These are phyloP conservation scores for Gymnoscopelus microlampas DNA, from an alignment of 2,797 vertebrate species.

Conservation along the genomic window DNA sequence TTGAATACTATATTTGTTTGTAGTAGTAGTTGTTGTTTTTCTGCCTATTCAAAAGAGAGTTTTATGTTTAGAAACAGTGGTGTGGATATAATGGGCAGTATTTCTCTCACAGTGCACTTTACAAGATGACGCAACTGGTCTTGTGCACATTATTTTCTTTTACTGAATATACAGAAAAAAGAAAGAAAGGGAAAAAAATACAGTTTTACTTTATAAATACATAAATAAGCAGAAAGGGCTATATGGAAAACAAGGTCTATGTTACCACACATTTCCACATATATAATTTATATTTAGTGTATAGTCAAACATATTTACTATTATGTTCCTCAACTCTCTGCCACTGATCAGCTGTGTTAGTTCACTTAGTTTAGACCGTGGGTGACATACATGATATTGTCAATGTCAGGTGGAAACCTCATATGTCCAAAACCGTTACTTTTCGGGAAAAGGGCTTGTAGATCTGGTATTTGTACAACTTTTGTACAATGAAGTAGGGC, in stretches of 20 bases:
- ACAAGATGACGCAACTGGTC: no score
- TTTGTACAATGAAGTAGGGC: no score
- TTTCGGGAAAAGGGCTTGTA: no score
- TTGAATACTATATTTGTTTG: neutral
- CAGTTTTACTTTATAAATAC: neutral
- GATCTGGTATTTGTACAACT: no score
- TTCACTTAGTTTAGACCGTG: constrained; percentile 22
- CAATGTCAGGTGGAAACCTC: no score
- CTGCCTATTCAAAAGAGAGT: neutral
- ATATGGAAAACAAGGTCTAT: no score
- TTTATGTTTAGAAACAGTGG: neutral
- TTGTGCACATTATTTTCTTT: no score
- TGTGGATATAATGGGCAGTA: neutral
- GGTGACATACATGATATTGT: constrained; percentile 26
- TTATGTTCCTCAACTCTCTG: constrained; percentile 10
- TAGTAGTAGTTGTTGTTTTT: neutral
- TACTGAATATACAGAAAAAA: neutral
- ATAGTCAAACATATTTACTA: neutral
- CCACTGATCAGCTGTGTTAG: constrained; percentile 22
- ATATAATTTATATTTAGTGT: neutral
- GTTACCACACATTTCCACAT: no score
- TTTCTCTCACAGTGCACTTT: neutral
- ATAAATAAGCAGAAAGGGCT: no score
- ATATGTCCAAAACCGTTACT: no score
- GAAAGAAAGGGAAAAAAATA: neutral